Base-by-base conservation (phyloP, 2,888 invertebrate species). In the Calameuta pallipes region DNA sequence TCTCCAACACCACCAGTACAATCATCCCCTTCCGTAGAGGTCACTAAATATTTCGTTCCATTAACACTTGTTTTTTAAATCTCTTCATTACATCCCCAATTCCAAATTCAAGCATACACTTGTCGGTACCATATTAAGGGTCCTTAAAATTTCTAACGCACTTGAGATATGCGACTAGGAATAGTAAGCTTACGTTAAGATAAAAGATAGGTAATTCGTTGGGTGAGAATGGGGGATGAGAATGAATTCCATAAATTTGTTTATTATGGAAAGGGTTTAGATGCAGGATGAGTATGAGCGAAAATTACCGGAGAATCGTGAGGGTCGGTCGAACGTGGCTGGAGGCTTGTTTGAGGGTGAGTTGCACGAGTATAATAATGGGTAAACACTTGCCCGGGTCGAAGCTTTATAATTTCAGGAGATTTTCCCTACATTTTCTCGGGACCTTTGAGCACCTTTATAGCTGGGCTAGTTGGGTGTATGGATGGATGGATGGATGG, bases 391-490 rank as follows among this genome's bases (percentile, higher is more conserved):
- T 80, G 80, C 78, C 80, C 80, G 79, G 81, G 75, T 75, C 79
- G 76, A 78, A 79, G 79, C 81, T 82, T 81, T 35, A 81, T 83
- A 85, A 87, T 87, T 85, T 85, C 83, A 83, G 81, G 84, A 86
- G 85, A 88, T 88, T 87, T 87, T 87, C 85, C 84, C 85, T 85
- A 83, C 84, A 87, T 87, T 87, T 87, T 86, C 85, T 83, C 41
- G 83, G 82, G 83, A 83, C n/a, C 36, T 80, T 76, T 41, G 41
- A 41, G 41, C 41, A 15, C 41, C 41, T 35, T 23, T 70, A n/a
- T 3, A 68, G 68, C 41, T 41, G 23, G 70, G 13, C 76, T 34
- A 33, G n/a, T 69, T 30, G 34, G 70, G 3, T 36, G 31, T 31
- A 31, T 31, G n/a, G 68, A 30, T 35, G 68, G 35, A 35, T n/a